These are phyloP conservation scores for Chlorocebus sabaeus DNA, from an alignment of 2,113 vertebrate species.

Conservation along the genomic window DNA sequence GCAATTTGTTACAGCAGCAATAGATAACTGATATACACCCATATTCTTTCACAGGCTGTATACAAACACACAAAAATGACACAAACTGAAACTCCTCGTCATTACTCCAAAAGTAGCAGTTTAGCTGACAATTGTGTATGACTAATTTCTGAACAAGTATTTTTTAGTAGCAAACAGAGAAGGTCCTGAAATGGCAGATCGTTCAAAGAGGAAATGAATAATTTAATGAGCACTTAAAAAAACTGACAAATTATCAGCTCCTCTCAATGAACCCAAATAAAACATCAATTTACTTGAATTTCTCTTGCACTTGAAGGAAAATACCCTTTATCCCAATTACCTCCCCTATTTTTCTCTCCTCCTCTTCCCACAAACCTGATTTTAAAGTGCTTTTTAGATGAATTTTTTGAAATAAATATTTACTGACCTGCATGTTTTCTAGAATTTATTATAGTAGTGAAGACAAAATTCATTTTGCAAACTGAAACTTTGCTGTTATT, in stretches of 20 bases:
- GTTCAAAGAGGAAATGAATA: not conserved
- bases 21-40: not conserved
- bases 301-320: not conserved
- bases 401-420: not conserved
- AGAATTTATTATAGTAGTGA: not conserved
- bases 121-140: not conserved
- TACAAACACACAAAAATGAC: not conserved
- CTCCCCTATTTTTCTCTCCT: not conserved
- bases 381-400: not conserved
- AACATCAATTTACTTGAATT: not conserved
- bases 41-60: not conserved
- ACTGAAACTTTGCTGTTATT: not conserved
- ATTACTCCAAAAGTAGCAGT: not conserved
- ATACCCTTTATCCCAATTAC: not conserved
- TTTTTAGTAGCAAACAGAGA: not conserved
- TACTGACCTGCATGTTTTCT: not conserved
- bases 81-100: not conserved
- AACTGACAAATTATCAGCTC: not conserved
- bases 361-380: not conserved
- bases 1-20: not conserved
- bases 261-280: not conserved
- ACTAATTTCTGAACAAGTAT: not conserved
- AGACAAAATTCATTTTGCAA: conserved; percentile 30
- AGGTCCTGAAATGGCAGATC: not conserved
- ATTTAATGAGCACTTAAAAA: not conserved